Base-by-base conservation (phyloP, 2,888 invertebrate species). In the Molorchus minor region DNA sequence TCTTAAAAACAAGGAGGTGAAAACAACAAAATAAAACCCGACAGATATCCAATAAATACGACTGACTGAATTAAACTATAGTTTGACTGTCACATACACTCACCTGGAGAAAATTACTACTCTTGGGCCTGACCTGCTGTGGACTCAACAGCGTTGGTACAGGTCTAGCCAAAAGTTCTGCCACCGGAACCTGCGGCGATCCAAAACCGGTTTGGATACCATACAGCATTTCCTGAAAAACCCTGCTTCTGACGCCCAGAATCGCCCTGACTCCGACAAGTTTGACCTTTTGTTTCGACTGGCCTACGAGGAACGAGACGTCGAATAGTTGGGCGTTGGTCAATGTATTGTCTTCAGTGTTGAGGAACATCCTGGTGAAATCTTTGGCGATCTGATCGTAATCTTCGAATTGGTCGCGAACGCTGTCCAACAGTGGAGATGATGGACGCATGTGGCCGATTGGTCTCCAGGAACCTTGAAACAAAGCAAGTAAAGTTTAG, bases 381-480 rank as follows among this genome's bases (percentile, higher is more conserved):
- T 96, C 96, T 81, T 94, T 94, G 29, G 95, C 94, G 56, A 96
- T 83, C 78, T 94, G 94, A 79, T 96, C 96, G 82, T 95, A 94
- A 81, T 94, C 94, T 81, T 96, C 96, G 78, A 96, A 96, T 77
- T 94, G 92, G 82, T 96, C 96, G 71, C 95, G 84, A 35, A 96
- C 95, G 3, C 94, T 94, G 81, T 96, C 96, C 69, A 96, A 83
- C 30, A 96, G 85, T 0, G 96, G 96, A 15, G 94, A 94, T 0
- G 94, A 95, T 0, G 96, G 95, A 74, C 96, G 84, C 95, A 95
- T 95, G 80, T 95, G 95, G 47, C 92, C 96, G 66, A 96, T 95
- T 10, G 96, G 96, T 73, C 96, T 86, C 96, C 96, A 96, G 4
- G 95, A 95, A 44, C 93, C 93, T 87, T 72, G 8, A 61, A 58